Conservation (phyloP, 2,113 vertebrate species). For the Haliaeetus leucogaster region DNA sequence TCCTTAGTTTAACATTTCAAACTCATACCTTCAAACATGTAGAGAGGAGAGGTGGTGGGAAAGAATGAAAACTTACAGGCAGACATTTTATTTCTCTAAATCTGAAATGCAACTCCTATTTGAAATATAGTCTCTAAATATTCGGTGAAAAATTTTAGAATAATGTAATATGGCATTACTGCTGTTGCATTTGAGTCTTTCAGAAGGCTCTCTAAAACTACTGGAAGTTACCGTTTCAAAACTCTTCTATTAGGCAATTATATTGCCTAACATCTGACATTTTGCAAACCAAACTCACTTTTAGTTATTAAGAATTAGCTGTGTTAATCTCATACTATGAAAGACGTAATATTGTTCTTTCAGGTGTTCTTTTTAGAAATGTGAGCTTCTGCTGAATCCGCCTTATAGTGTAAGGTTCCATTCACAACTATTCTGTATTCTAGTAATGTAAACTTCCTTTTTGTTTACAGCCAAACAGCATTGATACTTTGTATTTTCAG, state of each 20-base stretch:
- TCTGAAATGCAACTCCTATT: not conserved
- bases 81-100: not conserved
- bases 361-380: not conserved
- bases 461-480: not conserved
- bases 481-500: not conserved
- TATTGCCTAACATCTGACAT: not conserved
- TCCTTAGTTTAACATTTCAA: not conserved
- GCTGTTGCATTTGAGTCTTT: not conserved
- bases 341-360: not conserved
- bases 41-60: not conserved
- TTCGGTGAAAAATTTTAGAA: not conserved
- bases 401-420: not conserved
- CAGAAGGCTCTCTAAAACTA: not conserved
- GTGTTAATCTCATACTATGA: not conserved
- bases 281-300: not conserved
- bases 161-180: not conserved
- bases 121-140: not conserved
- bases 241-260: not conserved
- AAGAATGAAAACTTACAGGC: not conserved
- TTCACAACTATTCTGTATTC: not conserved
- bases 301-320: not conserved
- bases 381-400: not conserved
- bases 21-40: not conserved
- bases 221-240: not conserved
- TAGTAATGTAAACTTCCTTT: not conserved